Evolutionary conservation across 2,797 vertebrate species (phyloP).

Genomic region (Champsocephalus esox): DNA sequence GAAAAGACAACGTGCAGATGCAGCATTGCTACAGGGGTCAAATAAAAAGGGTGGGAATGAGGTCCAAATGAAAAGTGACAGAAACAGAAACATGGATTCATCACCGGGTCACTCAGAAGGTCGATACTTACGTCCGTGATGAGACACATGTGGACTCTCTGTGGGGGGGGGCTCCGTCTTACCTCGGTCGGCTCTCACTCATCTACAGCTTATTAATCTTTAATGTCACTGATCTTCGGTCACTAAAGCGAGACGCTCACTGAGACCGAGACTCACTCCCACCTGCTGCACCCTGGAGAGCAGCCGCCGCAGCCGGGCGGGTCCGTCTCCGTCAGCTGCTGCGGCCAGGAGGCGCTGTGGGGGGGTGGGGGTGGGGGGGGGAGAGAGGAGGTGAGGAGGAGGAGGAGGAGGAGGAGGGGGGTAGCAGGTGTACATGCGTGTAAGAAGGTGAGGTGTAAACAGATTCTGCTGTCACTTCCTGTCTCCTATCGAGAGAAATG

Average conservation of each 20-base stretch:
- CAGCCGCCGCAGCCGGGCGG: constrained; percentile 94
- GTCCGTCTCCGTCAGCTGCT: constrained; percentile 93
- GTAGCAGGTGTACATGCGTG: constrained; percentile 52
- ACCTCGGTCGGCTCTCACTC: constrained; percentile 58
- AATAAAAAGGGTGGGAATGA: constrained; percentile 68
- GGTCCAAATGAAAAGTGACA: constrained; percentile 77
- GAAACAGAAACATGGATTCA: constrained; percentile 56
- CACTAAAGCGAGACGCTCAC: constrained; percentile 93
- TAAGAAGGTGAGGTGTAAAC: constrained; percentile 17
- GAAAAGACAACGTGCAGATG: constrained; percentile 76
- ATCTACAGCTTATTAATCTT: constrained; percentile 15
- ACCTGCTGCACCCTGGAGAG: constrained; percentile 94
- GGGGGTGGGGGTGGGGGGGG: constrained; percentile 1
- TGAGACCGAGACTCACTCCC: constrained; percentile 97
- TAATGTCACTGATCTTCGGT: constrained; percentile 85
- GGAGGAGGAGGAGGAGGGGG: constrained; percentile 5
- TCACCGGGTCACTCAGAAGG: constrained; percentile 70
- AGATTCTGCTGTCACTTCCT: constrained; percentile 6
- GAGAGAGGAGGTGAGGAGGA: not conserved
- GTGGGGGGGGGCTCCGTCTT: constrained; percentile 79
- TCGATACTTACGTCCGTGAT: constrained; percentile 98
- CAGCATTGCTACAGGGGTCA: constrained; percentile 61
- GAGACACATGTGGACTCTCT: constrained; percentile 63
- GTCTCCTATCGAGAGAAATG: not conserved
- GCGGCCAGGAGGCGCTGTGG: constrained; percentile 96